Percentiles rank a stretch among this genome's conserved stretches.
Conservation (phyloP, 2,797 vertebrate genomes). For the Avahi laniger region DNA sequence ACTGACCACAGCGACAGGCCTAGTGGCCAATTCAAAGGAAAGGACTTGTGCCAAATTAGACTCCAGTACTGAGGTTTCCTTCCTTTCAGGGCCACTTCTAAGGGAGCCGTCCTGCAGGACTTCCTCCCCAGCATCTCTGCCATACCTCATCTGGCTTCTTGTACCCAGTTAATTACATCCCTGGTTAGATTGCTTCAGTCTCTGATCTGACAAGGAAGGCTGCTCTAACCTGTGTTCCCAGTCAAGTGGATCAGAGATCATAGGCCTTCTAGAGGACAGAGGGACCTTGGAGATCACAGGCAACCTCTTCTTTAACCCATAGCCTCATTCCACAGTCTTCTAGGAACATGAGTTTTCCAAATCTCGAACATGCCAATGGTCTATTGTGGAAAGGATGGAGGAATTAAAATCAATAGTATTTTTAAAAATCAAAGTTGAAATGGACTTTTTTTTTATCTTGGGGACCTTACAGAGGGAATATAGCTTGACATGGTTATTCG, state of each 20-base stretch:
- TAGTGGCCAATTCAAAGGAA: slow-evolving; percentile 53
- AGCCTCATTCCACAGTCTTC: background rate
- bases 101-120: background rate
- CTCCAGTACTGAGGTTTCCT: background rate
- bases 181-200: background rate
- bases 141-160: background rate
- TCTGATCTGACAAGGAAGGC: background rate
- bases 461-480: background rate
- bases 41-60: slow-evolving; percentile 59
- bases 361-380: background rate
- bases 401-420: background rate
- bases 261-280: background rate
- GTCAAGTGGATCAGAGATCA: background rate
- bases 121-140: slow-evolving; percentile 6
- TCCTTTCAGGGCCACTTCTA: background rate
- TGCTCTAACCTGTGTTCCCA: background rate
- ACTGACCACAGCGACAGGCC: slow-evolving; percentile 14
- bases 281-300: background rate
- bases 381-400: background rate
- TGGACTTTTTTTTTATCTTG: background rate
- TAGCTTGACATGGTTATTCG: background rate
- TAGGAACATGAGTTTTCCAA: background rate
- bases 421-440: background rate
- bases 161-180: slow-evolving; percentile 28
- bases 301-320: background rate